Evolutionary conservation across 2,113 vertebrate species (phyloP), one percentile per base, ranked within the genome.

Genomic region (Herpailurus yagouaroundi): DNA sequence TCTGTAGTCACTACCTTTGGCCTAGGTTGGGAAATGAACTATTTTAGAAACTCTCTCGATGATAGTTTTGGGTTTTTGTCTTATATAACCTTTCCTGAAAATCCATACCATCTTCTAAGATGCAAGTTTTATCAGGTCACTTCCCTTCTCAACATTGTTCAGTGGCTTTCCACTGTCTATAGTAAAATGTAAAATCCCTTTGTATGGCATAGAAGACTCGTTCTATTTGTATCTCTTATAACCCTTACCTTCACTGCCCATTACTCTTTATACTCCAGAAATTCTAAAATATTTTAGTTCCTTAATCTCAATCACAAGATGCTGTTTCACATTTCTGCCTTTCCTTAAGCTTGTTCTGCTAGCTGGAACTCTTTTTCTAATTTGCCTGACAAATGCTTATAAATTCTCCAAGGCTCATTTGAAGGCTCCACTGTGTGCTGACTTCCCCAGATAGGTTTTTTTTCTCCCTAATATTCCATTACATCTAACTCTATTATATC

Each of bases 121-220:
- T 81, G 55, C n/a, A 96, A 86, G 12, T 63, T 85, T 84, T 71
- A 79, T 92, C 36, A 71, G 16, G 82, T 92, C 23, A 83, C 14
- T 73, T 80, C 45, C 50, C 10, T 77, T 95, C 27, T 90, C 63
- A 95, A n/a, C 45, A 87, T 94, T 94, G 29, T 84, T 86, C 36
- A 89, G 10, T 96, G 80, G 36, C 33, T 94, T 91, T 88, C 71
- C 50, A 93, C 41, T 97, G 60, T 82, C n/a, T 93, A 63, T 5
- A 87, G 48, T 68, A 81, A 92, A 89, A 82, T 52, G 77, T 69
- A 77, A 94, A 89, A 76, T 87, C 27, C 55, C 31, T 76, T 79
- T 68, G 1, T 23, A 69, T 71, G 11, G 27, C 55, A 71, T 36
- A 64, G 31, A 68, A 92, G 41, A 48, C 48, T 38, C 5, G 76